Base-by-base conservation (phyloP, 92 coral and sea anemone species). In the Actinostola sp. region DNA sequence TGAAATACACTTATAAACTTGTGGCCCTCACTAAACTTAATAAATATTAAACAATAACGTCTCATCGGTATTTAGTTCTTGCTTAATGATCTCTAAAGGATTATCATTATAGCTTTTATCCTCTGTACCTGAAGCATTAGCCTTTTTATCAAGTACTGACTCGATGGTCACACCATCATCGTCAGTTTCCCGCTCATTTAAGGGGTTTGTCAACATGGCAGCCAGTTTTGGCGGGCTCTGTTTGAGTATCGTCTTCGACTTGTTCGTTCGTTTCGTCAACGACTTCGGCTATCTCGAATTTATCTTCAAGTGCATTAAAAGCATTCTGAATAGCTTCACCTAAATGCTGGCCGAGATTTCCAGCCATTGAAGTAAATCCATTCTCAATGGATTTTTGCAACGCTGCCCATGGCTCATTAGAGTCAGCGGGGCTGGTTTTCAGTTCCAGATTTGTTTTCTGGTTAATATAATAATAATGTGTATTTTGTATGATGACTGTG, bases 101-200 rank as follows among this genome's bases (percentile, higher is more conserved):
- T 26, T 62, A 46, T 62, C 67, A 62, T 62, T 62, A 62, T 46
- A 62, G 50, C 30, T 21, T 62, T 62, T 62, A 11, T 41, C 67
- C 21, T 58, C 30, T 11, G 26, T 58, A 4, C 12, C 15, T 23
- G 51, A 46, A 17, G 19, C 23, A 13, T 46, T 46, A 46, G 53
- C 53, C 53, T 13, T 46, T 16, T 46, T 46, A 46, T 13, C 53
- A 13, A 46, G 23, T 46, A 46, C 53, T 7, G 68, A 62, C 51
- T 35, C 68, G n/a, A 62, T 62, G 68, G 68, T 36, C 50, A 8
- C 51, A 9, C 6, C 68, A 13, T 17, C 25, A 8, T 62, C 50
- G 29, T 38, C 68, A 36, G 16, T 35, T 62, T 62, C 68, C 44
- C 53, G 53, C 53, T 46, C 53, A 13, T 46, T 46, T 60, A n/a